Evolutionary conservation across 1,140 invertebrate species (phyloP), one percentile per base, ranked within the genome.

Genomic region (Nephila pilipes): DNA sequence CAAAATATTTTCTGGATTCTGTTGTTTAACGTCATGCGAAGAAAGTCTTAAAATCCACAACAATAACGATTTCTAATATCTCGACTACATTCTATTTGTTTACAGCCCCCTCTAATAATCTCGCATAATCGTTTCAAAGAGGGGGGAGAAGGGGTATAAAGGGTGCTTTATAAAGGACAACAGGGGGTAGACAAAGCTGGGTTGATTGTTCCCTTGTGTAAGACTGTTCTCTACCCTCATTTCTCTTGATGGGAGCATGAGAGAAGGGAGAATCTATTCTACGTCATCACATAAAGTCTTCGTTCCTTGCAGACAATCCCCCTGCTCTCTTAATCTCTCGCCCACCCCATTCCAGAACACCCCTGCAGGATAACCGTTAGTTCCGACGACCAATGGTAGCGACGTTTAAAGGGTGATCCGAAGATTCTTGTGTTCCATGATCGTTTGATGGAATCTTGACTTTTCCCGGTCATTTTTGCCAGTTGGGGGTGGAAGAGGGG

Each of bases 391-490:
- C 88, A 90, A 90, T 80, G 65, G 63, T 46, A 25, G 69, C 32
- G 63, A 1, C 88, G 69, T 80, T 90, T 90, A 90, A 90, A 80
- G 69, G 88, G 69, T 22, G 88, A 69, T 79, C 81, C 54, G 87
- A 22, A 54, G 60, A 63, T 69, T 83, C 81, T 55, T 16, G n/a
- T 20, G 63, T n/a, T 88, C 69, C 69, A 79, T 90, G 65, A 90
- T 80, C 57, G 63, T 38, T 69, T 90, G 88, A 79, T 90, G 88
- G 88, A 80, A 90, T 83, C 81, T 83, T 83, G 81, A 75, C 69
- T 75, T 75, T 75, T 75, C 69, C 69, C 69, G 69, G 69, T 75
- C 69, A 75, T 75, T 46, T 83, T 57, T 32, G 29, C 22, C 25
- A 79, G 12, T 29, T 10, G 29, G 16, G 57, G 57, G 6, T 4